Base-by-base conservation (phyloP, 2,888 invertebrate species). In the Parascotia fuliginaria region DNA sequence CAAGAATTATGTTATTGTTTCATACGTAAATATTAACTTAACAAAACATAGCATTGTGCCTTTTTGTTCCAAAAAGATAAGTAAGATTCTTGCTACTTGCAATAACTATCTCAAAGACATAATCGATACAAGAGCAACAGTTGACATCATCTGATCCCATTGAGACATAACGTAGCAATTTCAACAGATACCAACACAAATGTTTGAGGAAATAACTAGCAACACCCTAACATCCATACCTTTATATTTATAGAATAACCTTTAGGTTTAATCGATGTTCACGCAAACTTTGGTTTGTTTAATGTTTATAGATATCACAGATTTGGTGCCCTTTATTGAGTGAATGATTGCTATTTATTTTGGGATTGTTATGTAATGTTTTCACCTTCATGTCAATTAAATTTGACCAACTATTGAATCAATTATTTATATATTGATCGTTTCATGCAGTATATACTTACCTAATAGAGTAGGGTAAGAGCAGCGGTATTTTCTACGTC, bases 161-260 rank as follows among this genome's bases (percentile, higher is more conserved):
- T 66, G 76, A 81, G 78, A 78, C 74, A 70, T 79, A 77, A 79
- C 72, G 73, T 55, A 71, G 70, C 81, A 83, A 84, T 83, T 79
- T 83, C 65, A 56, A 63, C 67, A 60, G 62, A 48, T 14, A 46
- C 16, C 31, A 9, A 58, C 68, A 60, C 60, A 31, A 24, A 65
- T 68, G 64, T 65, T 60, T 51, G 58, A 50, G 46, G 53, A 59
- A 64, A 65, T 56, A 51, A 63, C 51, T 63, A 57, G 61, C 57
- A 65, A 55, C 56, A 54, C 37, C 40, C 36, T 24, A 24, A 24
- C 24, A 24, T 3, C 19, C 19, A 2, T 19, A 24, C 24, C 4
- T 3, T 5, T 5, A 2, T 19, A 38, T 44, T 44, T 36, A 49
- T 44, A 31, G 24, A 37, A 13, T 11, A 42, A 48, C 31, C 24